Base-by-base conservation (phyloP, 92 coral and sea anemone species). In the Virgularia gustaviana region DNA sequence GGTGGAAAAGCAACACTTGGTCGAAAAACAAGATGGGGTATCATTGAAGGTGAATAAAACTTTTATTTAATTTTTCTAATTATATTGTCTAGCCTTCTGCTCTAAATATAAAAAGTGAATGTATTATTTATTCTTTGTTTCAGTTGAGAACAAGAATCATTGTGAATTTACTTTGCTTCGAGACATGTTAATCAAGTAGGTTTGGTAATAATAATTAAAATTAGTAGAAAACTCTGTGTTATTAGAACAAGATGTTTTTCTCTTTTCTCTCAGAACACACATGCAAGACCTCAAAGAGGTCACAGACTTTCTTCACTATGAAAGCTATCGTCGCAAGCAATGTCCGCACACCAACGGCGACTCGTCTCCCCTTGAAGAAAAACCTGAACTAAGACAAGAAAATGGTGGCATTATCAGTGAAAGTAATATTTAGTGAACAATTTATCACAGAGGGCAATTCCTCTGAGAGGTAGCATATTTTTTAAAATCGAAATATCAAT, bases 211-310 rank as follows among this genome's bases (percentile, higher is more conserved):
- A 39, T 7, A 15, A 39, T 39, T 39, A 15, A 39, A 7, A 39
- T 39, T 7, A 39, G 45, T 7, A 15, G 45, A 9, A 53, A 1
- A 16, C 18, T 13, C 23, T 53, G 43, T 1, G 5, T 0, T 55
- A 27, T 25, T 7, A 19, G 22, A 9, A 4, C 23, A 16, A 13
- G 12, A 23, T 2, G 16, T 28, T 53, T 53, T 9, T 33, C 4
- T 9, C 33, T 41, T 1, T 20, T 11, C 45, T 64, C n/a, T 41
- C 12, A 92, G 98, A 74, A 92, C 98, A 10, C 98, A 92, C 80
- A 92, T 92, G 96, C 98, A 92, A 80, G 98, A 92, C 75, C 70
- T 92, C 53, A 92, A 92, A 73, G 98, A 92, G 59, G 98, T 92
- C 6, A 92, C 98, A 22, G 87, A 92, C 56, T 78, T 85, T 4